phyloP scores from a whole-genome alignment of 2,797 vertebrate species.

The Psittacula derbiana region DNA sequence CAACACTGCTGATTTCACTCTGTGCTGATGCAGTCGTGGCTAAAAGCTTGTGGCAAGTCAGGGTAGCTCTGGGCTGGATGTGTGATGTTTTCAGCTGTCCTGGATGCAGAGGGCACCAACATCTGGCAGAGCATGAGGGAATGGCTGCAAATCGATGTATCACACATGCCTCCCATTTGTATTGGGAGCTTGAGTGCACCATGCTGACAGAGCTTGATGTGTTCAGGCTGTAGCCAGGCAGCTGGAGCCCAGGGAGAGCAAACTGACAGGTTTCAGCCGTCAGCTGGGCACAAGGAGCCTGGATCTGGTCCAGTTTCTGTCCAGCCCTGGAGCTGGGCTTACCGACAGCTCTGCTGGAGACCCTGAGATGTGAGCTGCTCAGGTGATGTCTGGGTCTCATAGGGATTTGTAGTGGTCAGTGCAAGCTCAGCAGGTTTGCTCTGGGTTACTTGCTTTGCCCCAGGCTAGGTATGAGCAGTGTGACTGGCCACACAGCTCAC shows the following conservation, averaged over 20 bases:
- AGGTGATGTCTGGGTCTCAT: neutral
- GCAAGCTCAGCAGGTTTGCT: neutral
- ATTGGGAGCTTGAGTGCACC: neutral
- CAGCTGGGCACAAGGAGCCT: conserved; percentile 31
- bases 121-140: conserved; percentile 44
- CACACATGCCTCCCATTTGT: conserved; percentile 23
- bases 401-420: conserved; percentile 3
- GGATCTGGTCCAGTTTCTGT: conserved; percentile 22
- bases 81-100: neutral
- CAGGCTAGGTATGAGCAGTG: neutral
- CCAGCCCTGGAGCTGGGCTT: neutral
- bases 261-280: conserved; percentile 33
- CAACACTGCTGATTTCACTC: neutral
- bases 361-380: neutral
- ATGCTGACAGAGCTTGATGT: neutral
- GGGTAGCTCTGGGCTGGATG: neutral
- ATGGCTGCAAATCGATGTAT: conserved; percentile 25
- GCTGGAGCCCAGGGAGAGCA: conserved; percentile 4
- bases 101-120: neutral
- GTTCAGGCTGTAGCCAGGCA: neutral
- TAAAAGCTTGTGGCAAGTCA: fast-evolving
- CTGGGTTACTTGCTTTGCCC: conserved; percentile 3
- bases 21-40: neutral
- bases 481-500: neutral
- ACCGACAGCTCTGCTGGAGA: neutral